These are phyloP conservation scores for Tamandua tetradactyla DNA, from an alignment of 2,797 vertebrate genomes.

Conservation along the genomic window DNA sequence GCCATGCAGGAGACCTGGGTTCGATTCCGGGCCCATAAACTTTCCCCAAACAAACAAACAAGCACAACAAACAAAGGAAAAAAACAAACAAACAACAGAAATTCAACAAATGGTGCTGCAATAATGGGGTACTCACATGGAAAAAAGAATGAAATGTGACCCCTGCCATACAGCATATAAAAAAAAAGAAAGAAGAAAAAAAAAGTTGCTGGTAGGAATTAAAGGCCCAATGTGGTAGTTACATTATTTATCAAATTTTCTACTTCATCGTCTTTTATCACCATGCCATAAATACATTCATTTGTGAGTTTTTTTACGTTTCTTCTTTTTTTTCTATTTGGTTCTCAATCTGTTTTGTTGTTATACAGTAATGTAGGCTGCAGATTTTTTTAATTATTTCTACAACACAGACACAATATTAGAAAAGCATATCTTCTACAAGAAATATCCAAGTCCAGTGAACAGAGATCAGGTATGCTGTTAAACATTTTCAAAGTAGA, in stretches of 20 bases:
- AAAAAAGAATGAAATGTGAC: too few species aligned
- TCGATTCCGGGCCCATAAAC: too few species aligned
- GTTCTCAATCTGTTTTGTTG: neutral
- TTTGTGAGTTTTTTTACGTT: neutral
- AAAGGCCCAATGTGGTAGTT: neutral
- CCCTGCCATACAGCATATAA: too few species aligned
- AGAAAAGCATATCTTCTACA: neutral
- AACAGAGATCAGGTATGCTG: neutral
- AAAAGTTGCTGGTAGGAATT: conserved; percentile 39
- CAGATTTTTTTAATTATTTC: neutral
- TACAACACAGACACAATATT: neutral
- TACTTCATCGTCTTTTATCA: neutral
- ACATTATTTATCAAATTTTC: neutral
- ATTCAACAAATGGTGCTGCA: too few species aligned
- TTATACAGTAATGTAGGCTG: neutral
- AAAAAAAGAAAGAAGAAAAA: too few species aligned
- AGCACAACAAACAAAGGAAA: too few species aligned
- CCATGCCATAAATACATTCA: neutral
- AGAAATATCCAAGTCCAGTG: neutral
- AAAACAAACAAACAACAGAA: too few species aligned
- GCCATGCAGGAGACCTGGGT: too few species aligned
- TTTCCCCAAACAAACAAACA: too few species aligned
- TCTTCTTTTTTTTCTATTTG: neutral
- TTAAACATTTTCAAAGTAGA: neutral
- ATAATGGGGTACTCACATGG: too few species aligned